Conservation (phyloP, 2,888 invertebrate genomes). For the Ferrisia virgata region DNA sequence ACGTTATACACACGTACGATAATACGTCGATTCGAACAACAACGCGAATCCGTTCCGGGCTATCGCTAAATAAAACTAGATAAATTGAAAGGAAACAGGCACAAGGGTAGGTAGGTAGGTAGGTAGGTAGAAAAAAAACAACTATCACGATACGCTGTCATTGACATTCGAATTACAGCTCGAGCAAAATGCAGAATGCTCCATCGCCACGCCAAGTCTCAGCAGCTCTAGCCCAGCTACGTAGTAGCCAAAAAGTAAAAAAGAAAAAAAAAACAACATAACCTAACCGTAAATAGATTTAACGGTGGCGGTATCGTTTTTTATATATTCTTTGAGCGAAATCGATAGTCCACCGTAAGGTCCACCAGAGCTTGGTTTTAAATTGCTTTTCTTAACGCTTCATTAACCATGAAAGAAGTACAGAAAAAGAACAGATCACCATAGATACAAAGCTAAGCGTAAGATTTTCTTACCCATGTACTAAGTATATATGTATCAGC, state of each 20-base stretch:
- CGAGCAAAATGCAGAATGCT: background rate
- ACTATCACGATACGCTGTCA: slow-evolving; percentile 27
- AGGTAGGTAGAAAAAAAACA: background rate
- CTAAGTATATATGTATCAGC: too few species aligned
- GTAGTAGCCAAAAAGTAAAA: too few species aligned
- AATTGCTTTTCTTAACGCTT: slow-evolving; percentile 27
- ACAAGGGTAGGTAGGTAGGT: too few species aligned
- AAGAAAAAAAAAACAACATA: background rate
- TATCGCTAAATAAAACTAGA: background rate
- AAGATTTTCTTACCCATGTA: background rate
- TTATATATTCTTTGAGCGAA: background rate
- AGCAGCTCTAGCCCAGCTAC: too few species aligned
- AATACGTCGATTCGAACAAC: background rate
- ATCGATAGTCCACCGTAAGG: slow-evolving; percentile 26
- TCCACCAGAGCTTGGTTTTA: background rate
- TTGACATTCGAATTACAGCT: slow-evolving; percentile 21
- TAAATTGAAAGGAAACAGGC: background rate
- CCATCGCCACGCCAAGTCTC: too few species aligned
- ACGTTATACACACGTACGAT: background rate
- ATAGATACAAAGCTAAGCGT: too few species aligned
- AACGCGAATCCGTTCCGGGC: slow-evolving; percentile 7
- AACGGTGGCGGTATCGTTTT: background rate
- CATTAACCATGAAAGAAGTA: background rate
- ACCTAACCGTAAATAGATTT: slow-evolving; percentile 9
- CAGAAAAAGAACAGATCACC: background rate